phyloP scores from a whole-genome alignment of 2,888 invertebrate species.

The Loripinus fragilis region DNA sequence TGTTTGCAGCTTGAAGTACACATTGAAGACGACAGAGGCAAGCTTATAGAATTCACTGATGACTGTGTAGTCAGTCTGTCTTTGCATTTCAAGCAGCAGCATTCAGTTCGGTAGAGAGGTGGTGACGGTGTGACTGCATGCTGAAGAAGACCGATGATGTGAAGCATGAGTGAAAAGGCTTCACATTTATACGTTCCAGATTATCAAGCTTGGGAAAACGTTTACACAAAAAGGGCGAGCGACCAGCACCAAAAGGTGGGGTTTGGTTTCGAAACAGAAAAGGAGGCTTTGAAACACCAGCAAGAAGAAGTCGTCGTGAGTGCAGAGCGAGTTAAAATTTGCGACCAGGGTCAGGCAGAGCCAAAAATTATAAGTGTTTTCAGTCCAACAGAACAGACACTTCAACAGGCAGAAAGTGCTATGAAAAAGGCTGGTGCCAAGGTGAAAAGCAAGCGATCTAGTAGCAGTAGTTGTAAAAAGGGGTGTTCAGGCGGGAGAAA shows the following conservation, averaged over 20 bases:
- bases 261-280: neutral
- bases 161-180: neutral
- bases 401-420: slow-evolving; percentile 10
- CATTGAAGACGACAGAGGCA: neutral
- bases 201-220: slow-evolving; percentile 6
- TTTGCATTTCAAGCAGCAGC: neutral
- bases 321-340: neutral
- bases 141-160: neutral
- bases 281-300: neutral
- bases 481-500: neutral
- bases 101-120: neutral
- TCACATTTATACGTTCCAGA: neutral
- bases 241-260: neutral
- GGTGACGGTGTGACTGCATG: too few species aligned
- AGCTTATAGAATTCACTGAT: neutral
- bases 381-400: slow-evolving; percentile 20
- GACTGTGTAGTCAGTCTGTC: neutral
- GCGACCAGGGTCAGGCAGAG: neutral
- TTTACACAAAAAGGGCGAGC: neutral
- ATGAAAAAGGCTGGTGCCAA: slow-evolving; percentile 3
- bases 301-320: neutral
- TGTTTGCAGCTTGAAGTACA: neutral
- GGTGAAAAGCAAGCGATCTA: neutral
- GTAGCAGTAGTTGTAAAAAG: neutral
- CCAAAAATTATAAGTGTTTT: neutral